Conservation (phyloP, 2,113 vertebrate species). For the Lepus europaeus region DNA sequence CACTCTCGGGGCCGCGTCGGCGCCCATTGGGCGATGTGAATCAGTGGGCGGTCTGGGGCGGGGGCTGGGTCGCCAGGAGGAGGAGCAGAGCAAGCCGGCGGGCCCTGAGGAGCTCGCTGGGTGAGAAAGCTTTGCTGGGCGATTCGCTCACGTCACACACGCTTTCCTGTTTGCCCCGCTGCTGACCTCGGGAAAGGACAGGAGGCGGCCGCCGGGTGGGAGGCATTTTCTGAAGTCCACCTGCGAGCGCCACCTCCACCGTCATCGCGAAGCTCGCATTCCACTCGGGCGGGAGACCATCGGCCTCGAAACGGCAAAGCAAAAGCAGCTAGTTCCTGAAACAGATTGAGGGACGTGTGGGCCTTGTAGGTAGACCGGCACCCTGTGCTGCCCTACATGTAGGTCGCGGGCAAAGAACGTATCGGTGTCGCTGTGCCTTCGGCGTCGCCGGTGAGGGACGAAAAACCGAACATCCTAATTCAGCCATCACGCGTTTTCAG, state of each 20-base stretch:
- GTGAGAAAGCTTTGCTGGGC: rapidly evolving
- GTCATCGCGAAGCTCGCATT: not conserved
- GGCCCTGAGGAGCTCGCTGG: rapidly evolving
- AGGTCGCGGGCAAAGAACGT: not conserved
- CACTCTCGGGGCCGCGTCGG: not conserved
- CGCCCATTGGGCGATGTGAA: constrained; percentile 57
- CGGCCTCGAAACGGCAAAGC: not conserved
- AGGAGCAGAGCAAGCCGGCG: rapidly evolving
- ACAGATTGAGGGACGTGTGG: too few species aligned
- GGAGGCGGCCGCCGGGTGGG: not conserved
- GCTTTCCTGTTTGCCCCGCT: not conserved
- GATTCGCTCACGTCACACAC: not conserved
- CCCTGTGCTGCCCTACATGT: rapidly evolving
- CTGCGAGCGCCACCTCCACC: rapidly evolving
- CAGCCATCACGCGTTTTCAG: not conserved
- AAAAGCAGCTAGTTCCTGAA: not conserved
- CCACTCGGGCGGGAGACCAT: not conserved
- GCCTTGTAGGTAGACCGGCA: not conserved
- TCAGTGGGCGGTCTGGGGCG: not conserved
- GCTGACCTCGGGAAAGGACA: not conserved
- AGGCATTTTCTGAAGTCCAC: not conserved
- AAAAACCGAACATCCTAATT: not conserved
- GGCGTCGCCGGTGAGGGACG: rapidly evolving
- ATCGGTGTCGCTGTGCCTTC: not conserved
- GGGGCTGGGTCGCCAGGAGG: too few species aligned